Conservation (phyloP, 2,888 invertebrate species). For the Cepaea hortensis region DNA sequence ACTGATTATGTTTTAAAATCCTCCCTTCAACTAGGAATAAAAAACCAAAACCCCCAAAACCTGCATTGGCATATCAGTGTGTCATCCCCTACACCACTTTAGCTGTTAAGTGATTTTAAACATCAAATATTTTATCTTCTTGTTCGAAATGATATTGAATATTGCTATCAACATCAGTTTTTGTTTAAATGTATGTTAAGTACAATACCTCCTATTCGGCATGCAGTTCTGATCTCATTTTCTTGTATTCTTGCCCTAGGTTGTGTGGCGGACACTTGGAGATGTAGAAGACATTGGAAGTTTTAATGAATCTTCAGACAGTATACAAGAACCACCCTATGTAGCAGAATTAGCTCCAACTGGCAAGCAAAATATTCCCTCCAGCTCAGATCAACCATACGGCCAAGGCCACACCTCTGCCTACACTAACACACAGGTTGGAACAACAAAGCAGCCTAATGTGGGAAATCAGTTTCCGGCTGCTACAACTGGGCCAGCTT, state of each 20-base stretch:
- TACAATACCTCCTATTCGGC: no score
- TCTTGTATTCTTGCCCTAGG: constrained; percentile 55
- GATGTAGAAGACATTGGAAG: constrained; percentile 55
- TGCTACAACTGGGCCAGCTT: neutral
- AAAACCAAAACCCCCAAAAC: no score
- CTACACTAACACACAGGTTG: constrained; percentile 36
- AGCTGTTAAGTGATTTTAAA: neutral
- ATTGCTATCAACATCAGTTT: no score
- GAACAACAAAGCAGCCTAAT: constrained; percentile 1
- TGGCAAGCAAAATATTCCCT: neutral
- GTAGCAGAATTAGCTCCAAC: constrained; percentile 20
- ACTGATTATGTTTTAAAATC: no score
- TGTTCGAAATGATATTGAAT: no score
- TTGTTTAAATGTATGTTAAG: no score
- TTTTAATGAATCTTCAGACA: constrained; percentile 48
- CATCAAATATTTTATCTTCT: no score
- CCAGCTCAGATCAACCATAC: neutral
- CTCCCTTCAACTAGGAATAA: no score
- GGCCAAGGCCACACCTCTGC: constrained; percentile 23
- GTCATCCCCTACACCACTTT: no score
- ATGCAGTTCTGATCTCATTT: no score
- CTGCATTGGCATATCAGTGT: no score
- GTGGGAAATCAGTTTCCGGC: neutral
- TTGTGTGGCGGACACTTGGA: constrained; percentile 71
- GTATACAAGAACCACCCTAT: constrained; percentile 46